Evolutionary conservation across 2,113 vertebrate genomes (phyloP), one percentile per base, ranked within the genome.

Genomic region (Smithornis capensis): DNA sequence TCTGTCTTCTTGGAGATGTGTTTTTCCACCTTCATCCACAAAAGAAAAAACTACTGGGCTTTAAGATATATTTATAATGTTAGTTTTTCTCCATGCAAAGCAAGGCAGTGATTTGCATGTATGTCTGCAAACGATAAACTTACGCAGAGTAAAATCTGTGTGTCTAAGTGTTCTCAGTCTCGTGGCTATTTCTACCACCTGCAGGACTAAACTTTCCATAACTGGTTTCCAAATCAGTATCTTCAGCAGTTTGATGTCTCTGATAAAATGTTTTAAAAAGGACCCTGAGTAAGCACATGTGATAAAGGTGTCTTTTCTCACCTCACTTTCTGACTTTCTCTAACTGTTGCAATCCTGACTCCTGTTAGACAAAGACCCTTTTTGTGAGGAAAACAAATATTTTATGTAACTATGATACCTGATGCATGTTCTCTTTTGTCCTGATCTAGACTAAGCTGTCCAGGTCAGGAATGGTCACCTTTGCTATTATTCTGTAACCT

Each of bases 401-500:
- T 92, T 91, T 87, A 94, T 89, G 83, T 95, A 73, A 68, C 29
- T 1, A 1, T 40, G 45, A 10, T 45, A 73, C 64, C 73, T 78
- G 74, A 86, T 90, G 35, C 23, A 12, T 81, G 60, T 59, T 93
- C 35, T 70, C 9, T 70, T 90, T 87, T 75, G 57, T 68, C 77
- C 65, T 82, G 64, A 92, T 92, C 92, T 83, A 90, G 79, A 94
- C 90, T 75, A 90, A 95, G 80, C 94, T 93, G 79, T 89, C 92
- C 77, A 70, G 95, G 62, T 81, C 83, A 96, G 62, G 45, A 76
- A 57, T 81, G 83, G 90, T 94, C 92, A 95, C 86, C 86, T 93
- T 95, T 94, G 94, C 95, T 94, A 87, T 96, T 93, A 92, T 63
- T 96, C 92, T 87, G 73, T 92, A 94, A 89, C 86, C 59, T 94